These are phyloP conservation scores for Mormyrus hasselquistii DNA, from an alignment of 2,797 vertebrate genomes.

Conservation along the genomic window DNA sequence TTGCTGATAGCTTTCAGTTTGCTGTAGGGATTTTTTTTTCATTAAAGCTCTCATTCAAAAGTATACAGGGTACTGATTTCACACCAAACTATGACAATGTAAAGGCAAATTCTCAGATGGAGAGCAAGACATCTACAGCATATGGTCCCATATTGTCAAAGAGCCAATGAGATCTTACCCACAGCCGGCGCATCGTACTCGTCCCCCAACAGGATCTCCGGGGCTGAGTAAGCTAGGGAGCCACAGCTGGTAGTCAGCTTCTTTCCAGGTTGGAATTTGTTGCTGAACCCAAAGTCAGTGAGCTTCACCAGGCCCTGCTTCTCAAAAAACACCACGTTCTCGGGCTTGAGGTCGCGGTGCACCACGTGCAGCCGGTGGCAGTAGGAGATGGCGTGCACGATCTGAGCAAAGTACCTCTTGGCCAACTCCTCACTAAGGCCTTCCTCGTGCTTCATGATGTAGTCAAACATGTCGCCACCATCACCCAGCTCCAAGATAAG, in stretches of 20 bases:
- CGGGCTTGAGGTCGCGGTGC: conserved; percentile 93
- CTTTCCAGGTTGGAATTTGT: conserved; percentile 97
- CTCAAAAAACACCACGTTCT: conserved; percentile 98
- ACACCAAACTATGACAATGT: not conserved
- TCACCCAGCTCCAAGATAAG: conserved; percentile 93
- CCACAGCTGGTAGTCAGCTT: conserved; percentile 97
- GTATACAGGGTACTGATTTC: not conserved
- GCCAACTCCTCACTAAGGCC: conserved; percentile 91
- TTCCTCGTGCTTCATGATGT: conserved; percentile 98
- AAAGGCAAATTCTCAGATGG: not conserved
- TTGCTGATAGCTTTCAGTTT: not conserved
- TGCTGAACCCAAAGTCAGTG: conserved; percentile 98
- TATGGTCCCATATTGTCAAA: not conserved
- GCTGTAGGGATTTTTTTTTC: not conserved
- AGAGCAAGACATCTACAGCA: not conserved
- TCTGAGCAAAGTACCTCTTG: conserved; percentile 96
- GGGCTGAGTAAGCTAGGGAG: conserved; percentile 92
- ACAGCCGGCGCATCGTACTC: conserved; percentile 97
- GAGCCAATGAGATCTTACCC: conserved; percentile 61
- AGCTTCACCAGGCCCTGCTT: conserved; percentile 96
- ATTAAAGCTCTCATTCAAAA: not conserved
- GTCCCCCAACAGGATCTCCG: conserved; percentile 93
- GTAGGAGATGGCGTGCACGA: conserved; percentile 96
- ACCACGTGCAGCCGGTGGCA: conserved; percentile 96
- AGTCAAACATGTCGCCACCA: conserved; percentile 97